Percentiles rank a stretch among this genome's conserved stretches.
Conservation (phyloP, 1,140 invertebrate species). For the Homalodisca vitripennis region DNA sequence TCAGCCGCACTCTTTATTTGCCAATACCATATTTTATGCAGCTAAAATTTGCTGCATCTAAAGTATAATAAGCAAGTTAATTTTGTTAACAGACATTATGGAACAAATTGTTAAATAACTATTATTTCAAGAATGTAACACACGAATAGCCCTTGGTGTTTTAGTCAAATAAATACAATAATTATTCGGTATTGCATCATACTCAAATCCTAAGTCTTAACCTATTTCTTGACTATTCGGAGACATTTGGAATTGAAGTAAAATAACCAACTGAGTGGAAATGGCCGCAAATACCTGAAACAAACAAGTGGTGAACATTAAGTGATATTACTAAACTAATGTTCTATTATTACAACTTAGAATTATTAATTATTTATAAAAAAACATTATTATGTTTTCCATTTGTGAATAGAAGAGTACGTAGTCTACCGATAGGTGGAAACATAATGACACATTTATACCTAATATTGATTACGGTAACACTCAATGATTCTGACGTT, state of each 20-base stretch:
- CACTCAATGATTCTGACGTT: no score
- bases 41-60: neutral
- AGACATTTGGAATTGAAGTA: conserved; percentile 6
- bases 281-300: conserved; percentile 8
- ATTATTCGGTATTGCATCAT: neutral
- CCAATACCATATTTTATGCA: neutral
- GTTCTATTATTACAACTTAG: neutral
- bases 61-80: neutral
- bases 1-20: no score
- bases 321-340: neutral
- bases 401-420: neutral
- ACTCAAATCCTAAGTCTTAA: neutral
- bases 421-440: neutral
- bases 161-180: no score
- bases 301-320: neutral
- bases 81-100: neutral
- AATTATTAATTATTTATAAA: neutral
- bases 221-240: neutral
- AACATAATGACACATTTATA: no score
- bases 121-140: neutral
- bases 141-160: neutral
- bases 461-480: no score
- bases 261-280: conserved; percentile 1
- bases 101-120: neutral
- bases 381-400: neutral